Conservation (phyloP, 2,888 invertebrate species). For the Mallateleia sp. region DNA sequence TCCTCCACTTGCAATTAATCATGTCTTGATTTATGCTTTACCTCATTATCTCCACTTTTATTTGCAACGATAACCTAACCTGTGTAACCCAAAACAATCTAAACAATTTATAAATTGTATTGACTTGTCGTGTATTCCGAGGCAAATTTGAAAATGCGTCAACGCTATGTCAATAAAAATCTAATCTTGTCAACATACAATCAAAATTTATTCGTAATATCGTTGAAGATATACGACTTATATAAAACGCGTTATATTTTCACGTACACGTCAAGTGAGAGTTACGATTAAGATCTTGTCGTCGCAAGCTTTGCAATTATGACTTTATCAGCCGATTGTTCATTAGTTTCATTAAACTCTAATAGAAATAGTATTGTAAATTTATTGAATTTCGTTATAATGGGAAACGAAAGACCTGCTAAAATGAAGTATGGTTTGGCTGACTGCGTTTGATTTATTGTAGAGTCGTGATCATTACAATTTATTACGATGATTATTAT, state of each 20-base stretch:
- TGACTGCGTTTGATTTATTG: constrained; percentile 44
- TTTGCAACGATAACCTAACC: constrained; percentile 6
- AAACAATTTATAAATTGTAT: constrained; percentile 49
- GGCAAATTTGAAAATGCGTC: constrained; percentile 20
- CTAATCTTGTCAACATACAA: constrained; percentile 21
- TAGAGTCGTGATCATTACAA: constrained; percentile 34
- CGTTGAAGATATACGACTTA: not conserved
- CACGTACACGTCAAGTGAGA: constrained; percentile 15
- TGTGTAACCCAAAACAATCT: constrained; percentile 30
- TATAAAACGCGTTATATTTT: constrained; percentile 31
- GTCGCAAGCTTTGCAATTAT: constrained; percentile 11
- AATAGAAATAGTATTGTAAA: constrained; percentile 46
- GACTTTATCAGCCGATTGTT: constrained; percentile 38
- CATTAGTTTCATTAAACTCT: constrained; percentile 45
- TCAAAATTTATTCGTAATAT: constrained; percentile 14
- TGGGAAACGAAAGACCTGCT: constrained; percentile 4
- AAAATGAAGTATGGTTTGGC: not conserved
- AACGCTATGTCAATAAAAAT: too few relatives aligned
- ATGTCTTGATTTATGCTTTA: constrained; percentile 63
- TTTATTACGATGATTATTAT: constrained; percentile 41
- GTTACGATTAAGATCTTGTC: constrained; percentile 41
- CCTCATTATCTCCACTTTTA: constrained; percentile 47
- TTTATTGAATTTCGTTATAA: constrained; percentile 45
- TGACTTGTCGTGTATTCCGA: constrained; percentile 5
- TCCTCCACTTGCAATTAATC: constrained; percentile 60